Conservation (phyloP, 2,888 invertebrate species). For the Tiliacea citrago region DNA sequence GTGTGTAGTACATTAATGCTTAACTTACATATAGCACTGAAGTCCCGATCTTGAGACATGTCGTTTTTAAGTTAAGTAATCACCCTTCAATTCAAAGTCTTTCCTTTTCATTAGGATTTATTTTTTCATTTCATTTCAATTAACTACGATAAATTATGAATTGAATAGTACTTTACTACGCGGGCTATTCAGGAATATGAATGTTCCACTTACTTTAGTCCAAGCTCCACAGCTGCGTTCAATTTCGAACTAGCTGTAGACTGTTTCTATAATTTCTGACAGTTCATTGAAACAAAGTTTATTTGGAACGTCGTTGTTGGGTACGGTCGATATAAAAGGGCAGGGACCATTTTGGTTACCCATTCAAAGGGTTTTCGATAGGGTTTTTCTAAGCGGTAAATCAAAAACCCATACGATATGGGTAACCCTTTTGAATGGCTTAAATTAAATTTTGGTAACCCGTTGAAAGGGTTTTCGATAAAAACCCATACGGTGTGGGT, state of each 20-base stretch:
- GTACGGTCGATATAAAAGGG: neutral
- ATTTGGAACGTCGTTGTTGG: neutral
- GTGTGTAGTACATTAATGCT: neutral
- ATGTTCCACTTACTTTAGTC: neutral
- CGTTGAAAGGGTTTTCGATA: no score
- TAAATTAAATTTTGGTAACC: no score
- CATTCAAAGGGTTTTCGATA: no score
- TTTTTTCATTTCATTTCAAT: neutral
- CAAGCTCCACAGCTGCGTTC: neutral
- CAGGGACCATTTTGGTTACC: no score
- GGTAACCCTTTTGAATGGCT: no score
- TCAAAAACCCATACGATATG: no score
- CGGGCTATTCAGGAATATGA: neutral
- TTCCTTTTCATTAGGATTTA: neutral
- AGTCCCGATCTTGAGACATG: neutral
- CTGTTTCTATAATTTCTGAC: neutral
- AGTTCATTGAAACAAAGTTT: slow-evolving; percentile 13
- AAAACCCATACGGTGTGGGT: no score
- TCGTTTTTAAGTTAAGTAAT: neutral
- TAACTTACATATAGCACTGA: no score
- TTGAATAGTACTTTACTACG: neutral
- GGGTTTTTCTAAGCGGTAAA: no score
- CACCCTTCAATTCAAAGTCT: neutral
- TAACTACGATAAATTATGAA: neutral
- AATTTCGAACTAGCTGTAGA: neutral